Evolutionary conservation across 1,140 invertebrate genomes (phyloP), one percentile per base, ranked within the genome.

Genomic region (Eumaeus atala): DNA sequence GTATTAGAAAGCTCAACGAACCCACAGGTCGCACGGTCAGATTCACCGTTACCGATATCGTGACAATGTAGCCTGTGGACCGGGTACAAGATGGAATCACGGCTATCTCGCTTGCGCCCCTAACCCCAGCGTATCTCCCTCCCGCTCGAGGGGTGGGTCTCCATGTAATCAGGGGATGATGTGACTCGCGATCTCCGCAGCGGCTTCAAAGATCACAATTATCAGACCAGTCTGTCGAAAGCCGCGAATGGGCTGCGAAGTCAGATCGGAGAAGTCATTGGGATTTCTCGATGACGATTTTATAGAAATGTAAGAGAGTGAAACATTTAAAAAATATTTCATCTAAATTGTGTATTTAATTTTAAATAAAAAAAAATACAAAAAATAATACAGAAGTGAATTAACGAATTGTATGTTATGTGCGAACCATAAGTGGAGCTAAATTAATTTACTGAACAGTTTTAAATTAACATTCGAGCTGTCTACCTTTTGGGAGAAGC

Each of bases 181-280:
- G 77, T 87, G 84, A 87, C 84, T 87, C 79, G 77, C 81, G 79
- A 84, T 83, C 81, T 83, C 83, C 77, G 73, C 72, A 74, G 77
- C 76, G 77, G 79, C 83, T 84, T 83, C 76, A 87, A 87, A 87
- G 81, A 84, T 87, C 81, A 84, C 84, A 87, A 87, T 84, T 84
- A 83, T 79, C 75, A 76, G 79, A 87, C 70, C 84, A 87, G 84
- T 87, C 84, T 81, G 81, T 72, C 80, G 81, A 87, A 82, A 83
- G 80, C 81, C 74, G 81, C 74, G 77, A 67, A 66, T 62, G 61
- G 66, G 78, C 76, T 71, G 71, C 70, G 77, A 86, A 83, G 77
- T 86, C 77, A 80, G 64, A 66, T 60, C 52, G 40, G 58, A 55
- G 64, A 84, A 83, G 78, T 80, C 80, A 82, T 58, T 48, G 16